Percentiles rank a stretch among this genome's conserved stretches.
Conservation (phyloP, 2,797 vertebrate species). For the Harpagifer antarcticus region DNA sequence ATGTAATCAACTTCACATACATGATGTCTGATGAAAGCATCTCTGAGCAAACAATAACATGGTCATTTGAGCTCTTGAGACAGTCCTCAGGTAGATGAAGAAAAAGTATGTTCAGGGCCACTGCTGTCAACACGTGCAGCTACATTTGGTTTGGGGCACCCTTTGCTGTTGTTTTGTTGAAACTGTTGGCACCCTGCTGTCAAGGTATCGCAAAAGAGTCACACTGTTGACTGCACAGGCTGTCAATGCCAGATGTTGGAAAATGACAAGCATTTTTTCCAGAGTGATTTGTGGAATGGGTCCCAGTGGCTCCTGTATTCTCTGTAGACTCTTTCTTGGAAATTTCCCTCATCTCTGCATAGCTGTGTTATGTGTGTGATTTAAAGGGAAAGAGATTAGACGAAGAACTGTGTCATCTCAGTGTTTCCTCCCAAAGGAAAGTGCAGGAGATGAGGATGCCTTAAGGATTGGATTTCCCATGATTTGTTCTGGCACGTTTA, state of each 20-base stretch:
- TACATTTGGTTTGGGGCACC: conserved; percentile 4
- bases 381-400: conserved; percentile 38
- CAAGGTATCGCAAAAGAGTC: conserved; percentile 31
- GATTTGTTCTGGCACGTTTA: not conserved
- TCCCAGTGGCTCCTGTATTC: conserved; percentile 29
- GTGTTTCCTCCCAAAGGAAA: conserved; percentile 21
- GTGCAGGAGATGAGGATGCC: not conserved
- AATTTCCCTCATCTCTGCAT: conserved; percentile 32
- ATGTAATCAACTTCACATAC: conserved; percentile 55
- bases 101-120: conserved; percentile 38
- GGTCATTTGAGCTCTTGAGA: conserved; percentile 26
- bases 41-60: conserved; percentile 22
- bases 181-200: conserved; percentile 32
- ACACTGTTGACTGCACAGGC: conserved; percentile 34
- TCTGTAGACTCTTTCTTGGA: conserved; percentile 31
- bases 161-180: conserved; percentile 1
- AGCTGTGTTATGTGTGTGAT: conserved; percentile 57
- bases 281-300: conserved; percentile 73
- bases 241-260: conserved; percentile 64
- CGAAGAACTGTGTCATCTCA: conserved; percentile 37
- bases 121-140: conserved; percentile 27
- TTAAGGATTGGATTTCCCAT: conserved; percentile 4
- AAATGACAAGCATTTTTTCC: conserved; percentile 75
- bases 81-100: conserved; percentile 26
- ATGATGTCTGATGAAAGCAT: conserved; percentile 42